Base-by-base conservation (phyloP, 2,888 invertebrate species). In the Cepaea hortensis region DNA sequence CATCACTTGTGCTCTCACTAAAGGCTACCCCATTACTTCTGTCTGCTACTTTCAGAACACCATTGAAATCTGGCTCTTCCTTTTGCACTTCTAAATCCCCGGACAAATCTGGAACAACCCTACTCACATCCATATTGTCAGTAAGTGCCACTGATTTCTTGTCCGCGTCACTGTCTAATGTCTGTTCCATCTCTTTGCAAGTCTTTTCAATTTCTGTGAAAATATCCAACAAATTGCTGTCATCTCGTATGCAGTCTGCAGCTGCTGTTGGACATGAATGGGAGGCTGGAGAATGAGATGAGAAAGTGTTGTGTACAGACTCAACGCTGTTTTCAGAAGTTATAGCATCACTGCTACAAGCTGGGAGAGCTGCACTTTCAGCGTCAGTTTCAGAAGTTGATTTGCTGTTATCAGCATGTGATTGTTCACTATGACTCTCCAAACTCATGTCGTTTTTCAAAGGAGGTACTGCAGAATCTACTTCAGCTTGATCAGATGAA, bases 201-300 rank as follows among this genome's bases (percentile, higher is more conserved):
- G 86, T 83, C 35, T 83, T 86, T 20, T 83, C 86, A 86, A 87
- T 85, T 65, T 85, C 85, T 48, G 85, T 70, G 65, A 85, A 85
- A 50, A 85, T 85, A n/a, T 85, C 85, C 46, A 81, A 48, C 62
- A 85, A 61, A 23, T 65, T 85, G 68, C 65, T 72, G 35, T 18
- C 73, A 9, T 81, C 81, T 46, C n/a, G 50, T 20, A 85, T 11
- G 50, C 23, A 55, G 13, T 50, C 23, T 23, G 70, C n/a, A 50
- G 46, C 35, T 9, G n/a, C 50, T 48, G 20, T 48, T 20, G 81
- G 18, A 81, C n/a, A 65, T 65, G 48, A 20, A n/a, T 61, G 50
- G 4, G 81, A 48, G 20, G 55, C 13, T 18, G 48, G 20, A 77
- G 77, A 55, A 5, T n/a, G 55, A n/a, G 55, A 61, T 9, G 55